These are phyloP conservation scores for Fistularia commersonii DNA, from an alignment of 2,797 vertebrate species.

Conservation along the genomic window DNA sequence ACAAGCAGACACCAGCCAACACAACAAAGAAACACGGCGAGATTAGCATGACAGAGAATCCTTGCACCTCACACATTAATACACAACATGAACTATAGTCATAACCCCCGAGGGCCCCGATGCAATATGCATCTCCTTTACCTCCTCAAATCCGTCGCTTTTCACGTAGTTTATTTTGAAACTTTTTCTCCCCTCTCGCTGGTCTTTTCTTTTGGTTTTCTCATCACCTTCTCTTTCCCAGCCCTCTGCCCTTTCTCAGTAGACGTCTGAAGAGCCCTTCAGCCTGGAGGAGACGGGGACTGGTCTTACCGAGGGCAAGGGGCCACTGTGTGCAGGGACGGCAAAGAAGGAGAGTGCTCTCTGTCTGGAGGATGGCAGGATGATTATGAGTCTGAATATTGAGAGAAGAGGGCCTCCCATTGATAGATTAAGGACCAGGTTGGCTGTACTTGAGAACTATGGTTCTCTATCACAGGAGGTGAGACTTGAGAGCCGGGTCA, in stretches of 20 bases:
- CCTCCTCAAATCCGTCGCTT: constrained; percentile 53
- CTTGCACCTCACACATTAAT: constrained; percentile 62
- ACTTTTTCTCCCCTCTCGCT: constrained; percentile 39
- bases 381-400: constrained; percentile 62
- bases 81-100: constrained; percentile 59
- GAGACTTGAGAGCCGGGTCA: constrained; percentile 64
- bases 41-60: constrained; percentile 76
- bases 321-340: constrained; percentile 33
- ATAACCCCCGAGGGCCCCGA: constrained; percentile 50
- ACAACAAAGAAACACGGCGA: constrained; percentile 64
- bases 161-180: constrained; percentile 43
- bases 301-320: constrained; percentile 50
- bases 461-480: constrained; percentile 64
- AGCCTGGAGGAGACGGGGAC: constrained; percentile 61
- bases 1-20: constrained; percentile 57
- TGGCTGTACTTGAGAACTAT: constrained; percentile 67
- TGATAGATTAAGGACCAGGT: constrained; percentile 72
- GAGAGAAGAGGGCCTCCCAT: constrained; percentile 69
- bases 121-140: constrained; percentile 63
- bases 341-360: constrained; percentile 49
- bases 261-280: constrained; percentile 75
- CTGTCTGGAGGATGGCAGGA: constrained; percentile 65
- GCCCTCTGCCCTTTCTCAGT: constrained; percentile 72
- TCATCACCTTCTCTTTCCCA: constrained; percentile 61
- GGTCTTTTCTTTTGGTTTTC: constrained; percentile 42